These are phyloP conservation scores for Lepus europaeus DNA, from an alignment of 2,113 vertebrate species.

Conservation along the genomic window DNA sequence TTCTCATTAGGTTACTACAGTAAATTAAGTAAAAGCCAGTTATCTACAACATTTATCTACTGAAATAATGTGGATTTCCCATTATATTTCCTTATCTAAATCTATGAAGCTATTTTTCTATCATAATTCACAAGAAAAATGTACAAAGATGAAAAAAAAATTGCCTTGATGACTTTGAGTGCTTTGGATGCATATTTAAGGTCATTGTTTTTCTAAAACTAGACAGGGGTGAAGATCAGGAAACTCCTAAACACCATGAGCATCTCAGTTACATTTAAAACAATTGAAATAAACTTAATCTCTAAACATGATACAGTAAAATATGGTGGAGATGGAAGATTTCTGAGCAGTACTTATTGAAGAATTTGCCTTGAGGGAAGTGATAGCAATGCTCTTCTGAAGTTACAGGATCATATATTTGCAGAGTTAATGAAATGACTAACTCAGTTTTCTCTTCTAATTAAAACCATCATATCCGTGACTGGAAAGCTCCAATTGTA, in stretches of 20 bases:
- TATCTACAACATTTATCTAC: not conserved
- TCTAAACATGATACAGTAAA: not conserved
- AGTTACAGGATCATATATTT: not conserved
- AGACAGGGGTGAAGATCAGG: not conserved
- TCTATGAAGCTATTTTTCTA: not conserved
- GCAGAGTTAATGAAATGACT: constrained; percentile 12
- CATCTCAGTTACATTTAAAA: not conserved
- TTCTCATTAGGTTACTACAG: not conserved
- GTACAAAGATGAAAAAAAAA: not conserved
- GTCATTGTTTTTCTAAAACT: not conserved
- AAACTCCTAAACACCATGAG: not conserved
- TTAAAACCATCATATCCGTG: not conserved
- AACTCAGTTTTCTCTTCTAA: constrained; percentile 21
- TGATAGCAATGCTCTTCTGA: not conserved
- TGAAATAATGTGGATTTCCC: not conserved
- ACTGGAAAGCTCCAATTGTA: not conserved
- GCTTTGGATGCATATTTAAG: not conserved
- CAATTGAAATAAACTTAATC: not conserved
- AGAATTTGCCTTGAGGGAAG: not conserved
- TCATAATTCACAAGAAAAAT: constrained; percentile 2
- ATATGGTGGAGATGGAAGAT: not conserved
- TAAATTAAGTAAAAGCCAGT: not conserved
- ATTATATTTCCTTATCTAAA: not conserved
- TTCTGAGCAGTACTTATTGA: not conserved
- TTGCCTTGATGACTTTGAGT: not conserved